These are phyloP conservation scores for Cotesia vestalis DNA, from an alignment of 1,140 invertebrate genomes.

Conservation along the genomic window DNA sequence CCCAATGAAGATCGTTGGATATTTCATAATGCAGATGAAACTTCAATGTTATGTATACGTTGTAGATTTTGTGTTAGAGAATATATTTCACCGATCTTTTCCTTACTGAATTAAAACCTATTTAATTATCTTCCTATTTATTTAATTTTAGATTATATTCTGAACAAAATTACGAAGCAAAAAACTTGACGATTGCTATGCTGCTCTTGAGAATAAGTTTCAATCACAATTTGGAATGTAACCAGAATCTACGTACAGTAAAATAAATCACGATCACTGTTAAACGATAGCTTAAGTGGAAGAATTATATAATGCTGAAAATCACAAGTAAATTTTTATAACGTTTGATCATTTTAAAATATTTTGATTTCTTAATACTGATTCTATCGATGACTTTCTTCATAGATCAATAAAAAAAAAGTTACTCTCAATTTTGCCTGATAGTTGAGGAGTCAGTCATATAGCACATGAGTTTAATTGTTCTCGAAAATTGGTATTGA, in stretches of 20 bases:
- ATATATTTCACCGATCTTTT: slow-evolving; percentile 14
- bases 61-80: slow-evolving; percentile 17
- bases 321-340: slow-evolving; percentile 13
- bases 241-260: slow-evolving; percentile 10
- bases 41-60: slow-evolving; percentile 27
- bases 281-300: slow-evolving; percentile 4
- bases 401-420: neutral
- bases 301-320: slow-evolving; percentile 9
- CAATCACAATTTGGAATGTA: slow-evolving; percentile 10
- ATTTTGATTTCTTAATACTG: neutral
- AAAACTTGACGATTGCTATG: slow-evolving; percentile 16
- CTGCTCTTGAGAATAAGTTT: slow-evolving; percentile 7
- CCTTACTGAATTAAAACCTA: neutral
- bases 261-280: slow-evolving; percentile 10
- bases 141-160: slow-evolving; percentile 10
- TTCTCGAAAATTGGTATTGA: slow-evolving; percentile 5
- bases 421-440: slow-evolving; percentile 1
- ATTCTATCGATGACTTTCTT: neutral
- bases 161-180: slow-evolving; percentile 14
- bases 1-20: neutral
- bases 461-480: neutral
- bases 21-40: slow-evolving; percentile 6
- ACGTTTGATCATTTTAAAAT: neutral
- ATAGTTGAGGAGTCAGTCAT: neutral
- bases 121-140: neutral